Evolutionary conservation across 2,797 vertebrate genomes (phyloP), one percentile per base, ranked within the genome.

Genomic region (Nannoperca australis): DNA sequence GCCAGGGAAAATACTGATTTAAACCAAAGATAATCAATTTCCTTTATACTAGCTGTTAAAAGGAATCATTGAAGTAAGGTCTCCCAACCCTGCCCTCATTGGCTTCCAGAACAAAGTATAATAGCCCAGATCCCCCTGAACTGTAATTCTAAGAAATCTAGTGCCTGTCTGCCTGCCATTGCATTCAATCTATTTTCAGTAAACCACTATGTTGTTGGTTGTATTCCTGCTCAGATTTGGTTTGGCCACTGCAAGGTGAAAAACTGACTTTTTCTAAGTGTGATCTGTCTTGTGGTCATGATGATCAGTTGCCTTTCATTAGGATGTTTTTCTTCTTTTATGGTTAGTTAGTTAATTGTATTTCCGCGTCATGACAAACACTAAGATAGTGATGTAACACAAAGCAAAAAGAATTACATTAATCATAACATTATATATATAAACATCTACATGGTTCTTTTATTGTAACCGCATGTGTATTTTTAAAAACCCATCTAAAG

Each of bases 71-170:
- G 32, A 61, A 32, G 38, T 53, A 50, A 68, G 53, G 59, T 56
- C 30, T 53, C 42, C n/a, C 47, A 53, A 54, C 49, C 51, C 18
- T 9, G 68, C 34, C 53, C 76, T 82, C 65, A 70, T 34, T 82
- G 68, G 44, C 74, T 75, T 67, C 36, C 61, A 78, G 74, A 74
- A 70, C 73, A 73, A 76, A 76, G 70, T 76, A 24, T 75, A 66
- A 72, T 3, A 64, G 61, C 38, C 78, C 20, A 65, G n/a, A 62
- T 79, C 81, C 64, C 40, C 40, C 17, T 62, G 24, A 30, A 56
- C 53, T 78, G 40, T 85, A 84, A 79, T 59, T 89, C 67, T 58
- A 42, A 73, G 75, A 85, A 81, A 84, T 87, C 8, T 58, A 74
- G 42, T 55, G 22, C 70, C 38, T 63, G 58, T 30, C 58, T 53